A percentile compares a stretch with the other conserved stretches of the same genome.
Evolutionary conservation across 2,888 invertebrate genomes (phyloP).

Genomic region (Meganola albula): DNA sequence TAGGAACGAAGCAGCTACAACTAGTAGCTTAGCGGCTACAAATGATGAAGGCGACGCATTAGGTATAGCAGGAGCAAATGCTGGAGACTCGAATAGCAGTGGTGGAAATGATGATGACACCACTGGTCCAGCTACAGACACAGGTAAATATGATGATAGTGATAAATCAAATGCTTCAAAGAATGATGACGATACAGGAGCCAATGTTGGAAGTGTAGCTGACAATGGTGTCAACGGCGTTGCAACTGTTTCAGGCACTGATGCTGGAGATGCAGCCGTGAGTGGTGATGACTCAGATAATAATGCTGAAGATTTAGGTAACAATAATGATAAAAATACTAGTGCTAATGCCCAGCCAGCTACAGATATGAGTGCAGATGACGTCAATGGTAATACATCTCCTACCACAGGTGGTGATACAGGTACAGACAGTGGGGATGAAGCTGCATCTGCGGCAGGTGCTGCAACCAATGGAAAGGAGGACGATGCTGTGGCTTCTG

Average conservation of each 20-base stretch:
- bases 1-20: neutral
- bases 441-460: neutral
- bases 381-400: no score
- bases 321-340: no score
- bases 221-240: neutral
- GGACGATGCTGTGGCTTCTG: no score
- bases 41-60: no score
- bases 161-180: neutral
- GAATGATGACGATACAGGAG: neutral
- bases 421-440: neutral
- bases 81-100: no score
- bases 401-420: no score
- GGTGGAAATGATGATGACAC: neutral
- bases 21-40: constrained; percentile 2
- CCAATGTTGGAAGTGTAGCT: neutral
- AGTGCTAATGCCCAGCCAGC: no score
- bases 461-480: neutral
- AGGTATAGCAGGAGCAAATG: no score
- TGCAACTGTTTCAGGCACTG: neutral
- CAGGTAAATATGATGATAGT: neutral
- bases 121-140: neutral
- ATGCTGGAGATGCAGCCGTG: neutral
- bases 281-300: neutral
- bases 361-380: no score
- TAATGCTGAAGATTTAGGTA: neutral